phyloP scores from a whole-genome alignment of 2,888 invertebrate genomes.

The Andrena minutula region DNA sequence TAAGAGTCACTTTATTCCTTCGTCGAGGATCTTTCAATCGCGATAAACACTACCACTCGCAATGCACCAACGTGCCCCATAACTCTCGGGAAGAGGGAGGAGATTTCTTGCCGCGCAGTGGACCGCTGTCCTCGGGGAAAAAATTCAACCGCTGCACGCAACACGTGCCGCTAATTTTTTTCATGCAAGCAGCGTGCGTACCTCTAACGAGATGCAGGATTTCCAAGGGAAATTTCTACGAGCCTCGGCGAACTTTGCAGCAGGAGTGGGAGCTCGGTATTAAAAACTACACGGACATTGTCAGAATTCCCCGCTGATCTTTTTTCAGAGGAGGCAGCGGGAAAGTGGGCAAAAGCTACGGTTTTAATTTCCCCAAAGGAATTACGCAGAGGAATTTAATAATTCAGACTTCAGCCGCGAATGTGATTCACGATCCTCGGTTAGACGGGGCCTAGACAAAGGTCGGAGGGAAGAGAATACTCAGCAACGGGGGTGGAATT shows the following conservation, averaged over 20 bases:
- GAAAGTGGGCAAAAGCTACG: background rate
- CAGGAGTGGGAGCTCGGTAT: background rate
- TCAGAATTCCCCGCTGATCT: background rate
- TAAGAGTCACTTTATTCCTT: background rate
- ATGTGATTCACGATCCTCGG: conserved; percentile 40
- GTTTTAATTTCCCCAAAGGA: conserved; percentile 39
- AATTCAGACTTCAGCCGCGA: conserved; percentile 19
- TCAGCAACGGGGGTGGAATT: conserved; percentile 28
- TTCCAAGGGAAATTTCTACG: background rate
- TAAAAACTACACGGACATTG: background rate
- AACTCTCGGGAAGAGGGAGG: background rate
- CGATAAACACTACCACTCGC: background rate
- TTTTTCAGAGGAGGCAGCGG: background rate
- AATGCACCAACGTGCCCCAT: background rate
- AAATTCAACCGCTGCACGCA: background rate
- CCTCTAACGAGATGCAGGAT: background rate
- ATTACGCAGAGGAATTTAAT: conserved; percentile 35
- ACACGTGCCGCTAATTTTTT: conserved; percentile 11
- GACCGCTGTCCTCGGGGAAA: background rate
- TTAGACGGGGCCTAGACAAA: conserved; percentile 27
- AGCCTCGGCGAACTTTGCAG: background rate
- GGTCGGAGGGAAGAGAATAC: background rate
- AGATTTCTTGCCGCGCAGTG: background rate
- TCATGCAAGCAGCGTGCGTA: background rate
- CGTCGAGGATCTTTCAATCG: background rate